Conservation (phyloP, 2,113 vertebrate genomes). For the Corvus moneduloides region DNA sequence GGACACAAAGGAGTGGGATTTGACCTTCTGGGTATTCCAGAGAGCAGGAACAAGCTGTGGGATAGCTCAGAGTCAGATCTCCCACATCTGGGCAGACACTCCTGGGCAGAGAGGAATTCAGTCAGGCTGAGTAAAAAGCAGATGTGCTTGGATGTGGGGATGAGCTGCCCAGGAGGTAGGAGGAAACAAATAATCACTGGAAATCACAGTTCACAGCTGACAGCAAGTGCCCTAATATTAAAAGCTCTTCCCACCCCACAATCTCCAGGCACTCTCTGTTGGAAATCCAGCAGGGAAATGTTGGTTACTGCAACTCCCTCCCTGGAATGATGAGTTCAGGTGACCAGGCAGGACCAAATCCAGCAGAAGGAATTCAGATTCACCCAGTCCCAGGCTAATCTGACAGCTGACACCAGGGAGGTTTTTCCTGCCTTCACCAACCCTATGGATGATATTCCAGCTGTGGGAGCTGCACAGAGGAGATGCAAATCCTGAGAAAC, state of each 20-base stretch:
- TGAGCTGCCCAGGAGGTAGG: background rate
- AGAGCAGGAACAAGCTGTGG: background rate
- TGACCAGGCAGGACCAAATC: background rate
- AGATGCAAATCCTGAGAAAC: background rate
- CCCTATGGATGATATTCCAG: background rate
- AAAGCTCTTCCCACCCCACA: background rate
- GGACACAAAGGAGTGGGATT: background rate
- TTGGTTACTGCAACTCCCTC: background rate
- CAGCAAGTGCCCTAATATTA: background rate
- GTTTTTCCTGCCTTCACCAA: background rate
- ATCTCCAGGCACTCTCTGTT: background rate
- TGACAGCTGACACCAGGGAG: rapidly evolving
- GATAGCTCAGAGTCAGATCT: background rate
- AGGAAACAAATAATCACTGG: background rate
- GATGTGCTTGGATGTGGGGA: background rate
- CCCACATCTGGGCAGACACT: background rate
- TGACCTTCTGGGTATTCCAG: background rate
- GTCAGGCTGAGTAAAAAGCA: background rate
- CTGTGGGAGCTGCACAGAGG: background rate
- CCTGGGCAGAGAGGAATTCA: background rate
- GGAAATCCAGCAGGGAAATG: background rate
- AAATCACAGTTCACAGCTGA: background rate
- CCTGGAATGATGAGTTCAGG: rapidly evolving
- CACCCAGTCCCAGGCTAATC: rapidly evolving
- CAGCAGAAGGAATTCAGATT: rapidly evolving